phyloP scores from a whole-genome alignment of 2,113 vertebrate species.

The Apeltes quadracus region DNA sequence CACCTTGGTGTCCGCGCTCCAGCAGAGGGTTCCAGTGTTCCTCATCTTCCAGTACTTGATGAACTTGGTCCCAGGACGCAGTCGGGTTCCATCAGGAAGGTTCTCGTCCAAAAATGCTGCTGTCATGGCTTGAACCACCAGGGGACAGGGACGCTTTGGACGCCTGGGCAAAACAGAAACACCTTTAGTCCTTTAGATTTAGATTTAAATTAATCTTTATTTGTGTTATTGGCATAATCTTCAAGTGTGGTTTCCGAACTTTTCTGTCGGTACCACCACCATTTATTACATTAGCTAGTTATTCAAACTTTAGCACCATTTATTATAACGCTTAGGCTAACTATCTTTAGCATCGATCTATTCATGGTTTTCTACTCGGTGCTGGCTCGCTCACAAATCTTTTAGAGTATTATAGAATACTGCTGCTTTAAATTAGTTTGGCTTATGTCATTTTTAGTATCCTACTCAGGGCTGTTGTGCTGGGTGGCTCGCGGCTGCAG shows the following conservation, averaged over 20 bases:
- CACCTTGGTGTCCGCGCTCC: slow-evolving; percentile 92
- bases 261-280: not conserved
- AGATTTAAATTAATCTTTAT: not conserved
- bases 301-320: not conserved
- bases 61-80: slow-evolving; percentile 92
- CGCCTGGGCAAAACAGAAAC: slow-evolving; percentile 70
- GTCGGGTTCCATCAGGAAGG: slow-evolving; percentile 91
- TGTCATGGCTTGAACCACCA: slow-evolving; percentile 87
- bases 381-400: not conserved
- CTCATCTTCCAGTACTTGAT: slow-evolving; percentile 98
- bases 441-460: not conserved
- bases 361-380: not conserved
- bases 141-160: slow-evolving; percentile 85
- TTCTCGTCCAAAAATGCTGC: slow-evolving; percentile 96
- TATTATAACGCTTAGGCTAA: not conserved
- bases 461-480: slow-evolving; percentile 80
- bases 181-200: too few relatives aligned
- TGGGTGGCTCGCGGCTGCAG: slow-evolving; percentile 80
- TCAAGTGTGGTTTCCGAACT: too few relatives aligned
- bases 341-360: not conserved
- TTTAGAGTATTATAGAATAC: too few relatives aligned
- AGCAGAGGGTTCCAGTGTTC: slow-evolving; percentile 90
- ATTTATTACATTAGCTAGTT: not conserved
- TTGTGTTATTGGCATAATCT: not conserved
- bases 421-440: not conserved